A percentile compares a stretch with the other conserved stretches of the same genome.
Evolutionary conservation across 2,113 vertebrate species (phyloP).

Genomic region (Platysternon megacephalum): DNA sequence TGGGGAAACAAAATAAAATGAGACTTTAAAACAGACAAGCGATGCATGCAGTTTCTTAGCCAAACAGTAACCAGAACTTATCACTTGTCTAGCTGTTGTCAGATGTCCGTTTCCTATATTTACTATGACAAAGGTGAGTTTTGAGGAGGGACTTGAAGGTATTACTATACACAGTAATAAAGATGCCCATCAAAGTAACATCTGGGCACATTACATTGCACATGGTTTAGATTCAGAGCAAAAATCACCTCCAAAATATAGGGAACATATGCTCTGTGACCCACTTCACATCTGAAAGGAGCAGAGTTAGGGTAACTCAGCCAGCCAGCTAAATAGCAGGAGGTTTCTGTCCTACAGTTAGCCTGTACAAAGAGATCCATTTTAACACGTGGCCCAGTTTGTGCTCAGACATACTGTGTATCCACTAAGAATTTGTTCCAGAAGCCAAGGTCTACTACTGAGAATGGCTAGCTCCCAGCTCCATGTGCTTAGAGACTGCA

Average conservation of each 20-base stretch:
- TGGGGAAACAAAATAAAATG: neutral
- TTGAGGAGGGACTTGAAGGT: conserved; percentile 22
- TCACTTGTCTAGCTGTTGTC: neutral
- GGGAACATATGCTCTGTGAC: neutral
- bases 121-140: neutral
- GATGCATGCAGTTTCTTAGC: neutral
- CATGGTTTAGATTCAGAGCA: conserved; percentile 49
- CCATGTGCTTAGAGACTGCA: neutral
- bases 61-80: neutral
- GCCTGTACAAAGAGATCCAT: neutral
- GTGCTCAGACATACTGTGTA: neutral
- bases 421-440: neutral
- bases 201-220: neutral
- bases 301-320: conserved; percentile 23
- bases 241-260: neutral
- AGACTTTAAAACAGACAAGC: neutral
- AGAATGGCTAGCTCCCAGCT: neutral
- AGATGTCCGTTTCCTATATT: neutral
- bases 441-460: neutral
- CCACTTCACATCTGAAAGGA: conserved; percentile 2
- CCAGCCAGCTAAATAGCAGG: conserved; percentile 45
- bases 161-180: neutral
- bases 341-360: neutral
- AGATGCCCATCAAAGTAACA: neutral
- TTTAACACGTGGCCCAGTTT: neutral